Base-by-base conservation (phyloP, 2,797 vertebrate genomes). In the Tolypeutes matacus region DNA sequence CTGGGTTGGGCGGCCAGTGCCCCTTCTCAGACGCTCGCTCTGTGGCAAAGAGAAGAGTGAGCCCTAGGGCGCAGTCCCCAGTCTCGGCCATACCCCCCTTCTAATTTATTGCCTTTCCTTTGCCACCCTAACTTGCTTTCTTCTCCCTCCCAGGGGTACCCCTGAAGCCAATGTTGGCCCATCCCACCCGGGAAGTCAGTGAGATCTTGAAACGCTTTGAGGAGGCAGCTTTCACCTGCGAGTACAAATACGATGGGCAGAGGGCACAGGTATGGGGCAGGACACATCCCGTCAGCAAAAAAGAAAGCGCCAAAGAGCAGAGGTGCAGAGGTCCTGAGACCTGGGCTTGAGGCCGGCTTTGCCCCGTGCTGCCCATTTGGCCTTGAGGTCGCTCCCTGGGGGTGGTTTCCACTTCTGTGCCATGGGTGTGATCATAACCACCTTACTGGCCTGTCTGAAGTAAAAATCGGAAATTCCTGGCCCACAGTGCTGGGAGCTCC, bases 191-290 rank as follows among this genome's bases (percentile, higher is more conserved):
- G 49, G 99, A 99, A 0, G 98, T 99, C 21, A 98, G 98, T 0
- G 99, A 99, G 95, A 99, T 99, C 91, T 98, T 99, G 98, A 99
- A 99, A 97, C 98, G 97, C 94, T 99, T 99, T 2, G 99, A 99
- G 7, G 99, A 99, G 90, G 98, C 99, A 0, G 97, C 99, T 9
- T 99, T 99, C 97, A 99, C 99, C 95, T 99, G 99, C 98, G 99
- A 99, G 97, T 99, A 99, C 97, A 99, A 99, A 85, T 99, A 99
- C 0, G 99, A 99, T 0, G 99, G 99, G 14, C 99, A 99, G 97
- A 98, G 99, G 51, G 99, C 99, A 0, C 99, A 99, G 99, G 99
- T 99, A 94, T 1, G 96, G n/a, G 82, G 34, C 14, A 12, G 1
- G n/a, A 1, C 0, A 1, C 8, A 0, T 14, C 34, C 64, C 72